phyloP scores from a whole-genome alignment of 2,113 vertebrate species.

The Archocentrus centrarchus region DNA sequence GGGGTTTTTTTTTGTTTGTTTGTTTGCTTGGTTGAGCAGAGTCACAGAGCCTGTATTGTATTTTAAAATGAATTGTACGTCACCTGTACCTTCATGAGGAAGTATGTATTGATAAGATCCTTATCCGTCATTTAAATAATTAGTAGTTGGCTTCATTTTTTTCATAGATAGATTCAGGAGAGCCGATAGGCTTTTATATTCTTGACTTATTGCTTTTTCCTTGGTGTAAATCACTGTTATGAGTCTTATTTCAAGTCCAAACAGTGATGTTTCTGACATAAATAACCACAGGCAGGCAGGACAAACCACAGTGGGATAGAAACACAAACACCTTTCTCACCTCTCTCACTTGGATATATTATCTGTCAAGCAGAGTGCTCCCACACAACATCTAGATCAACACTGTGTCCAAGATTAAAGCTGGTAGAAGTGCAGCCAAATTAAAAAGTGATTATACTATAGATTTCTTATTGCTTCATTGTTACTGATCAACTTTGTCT shows the following conservation, averaged over 20 bases:
- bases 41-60: fast-evolving
- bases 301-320: conserved; percentile 3
- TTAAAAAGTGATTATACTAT: conserved; percentile 66
- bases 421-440: conserved; percentile 35
- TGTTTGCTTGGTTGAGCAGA: neutral
- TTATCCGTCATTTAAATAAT: too few species aligned
- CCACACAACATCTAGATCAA: neutral
- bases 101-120: too few species aligned
- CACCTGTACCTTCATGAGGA: too few species aligned
- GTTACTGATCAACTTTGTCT: conserved; percentile 26
- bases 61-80: too few species aligned
- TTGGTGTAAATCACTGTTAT: neutral
- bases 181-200: neutral
- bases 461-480: conserved; percentile 8
- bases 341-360: neutral
- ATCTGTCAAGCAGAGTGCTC: conserved; percentile 3
- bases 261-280: neutral
- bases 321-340: neutral
- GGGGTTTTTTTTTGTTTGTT: too few species aligned
- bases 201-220: neutral
- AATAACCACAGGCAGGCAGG: neutral
- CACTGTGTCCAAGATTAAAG: conserved; percentile 58
- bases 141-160: too few species aligned
- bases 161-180: neutral
- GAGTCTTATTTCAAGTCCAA: neutral